Conservation (phyloP, 2,113 vertebrate species). For the Clarias macrocephalus region DNA sequence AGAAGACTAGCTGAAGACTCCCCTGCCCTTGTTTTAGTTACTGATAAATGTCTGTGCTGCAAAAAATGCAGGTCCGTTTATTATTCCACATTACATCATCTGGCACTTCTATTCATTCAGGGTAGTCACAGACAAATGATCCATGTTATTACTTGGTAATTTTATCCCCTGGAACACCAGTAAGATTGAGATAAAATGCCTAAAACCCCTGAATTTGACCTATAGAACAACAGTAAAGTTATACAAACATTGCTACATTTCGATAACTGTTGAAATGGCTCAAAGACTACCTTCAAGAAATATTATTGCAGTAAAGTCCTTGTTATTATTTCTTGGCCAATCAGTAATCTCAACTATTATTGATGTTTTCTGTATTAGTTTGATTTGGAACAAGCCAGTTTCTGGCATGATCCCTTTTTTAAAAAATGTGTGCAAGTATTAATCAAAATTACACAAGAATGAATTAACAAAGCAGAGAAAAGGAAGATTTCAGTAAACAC, state of each 20-base stretch:
- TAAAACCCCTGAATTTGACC: not conserved
- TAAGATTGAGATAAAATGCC: slow-evolving; percentile 20
- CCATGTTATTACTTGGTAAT: slow-evolving; percentile 23
- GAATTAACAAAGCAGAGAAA: not conserved
- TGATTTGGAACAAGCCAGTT: not conserved
- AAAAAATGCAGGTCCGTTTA: slow-evolving; percentile 10
- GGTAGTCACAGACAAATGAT: slow-evolving; percentile 19
- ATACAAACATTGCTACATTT: slow-evolving; percentile 12
- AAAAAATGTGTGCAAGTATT: not conserved
- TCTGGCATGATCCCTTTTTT: not conserved
- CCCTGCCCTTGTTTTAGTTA: not conserved
- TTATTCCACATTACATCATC: slow-evolving; percentile 10
- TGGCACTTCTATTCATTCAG: slow-evolving; percentile 6
- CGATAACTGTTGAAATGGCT: not conserved
- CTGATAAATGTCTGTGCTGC: slow-evolving; percentile 29
- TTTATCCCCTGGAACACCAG: slow-evolving; percentile 5
- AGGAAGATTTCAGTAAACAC: not conserved
- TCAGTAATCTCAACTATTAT: not conserved
- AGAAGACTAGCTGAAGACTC: not conserved
- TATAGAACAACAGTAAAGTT: slow-evolving; percentile 12
- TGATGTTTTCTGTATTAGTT: not conserved
- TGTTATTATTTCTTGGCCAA: not conserved
- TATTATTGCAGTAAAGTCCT: not conserved
- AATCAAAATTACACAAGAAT: not conserved
- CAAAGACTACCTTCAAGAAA: not conserved